Percentiles rank a stretch among this genome's conserved stretches.
These are phyloP conservation scores for Murina feae DNA, from an alignment of 2,113 vertebrate species.

Conservation along the genomic window DNA sequence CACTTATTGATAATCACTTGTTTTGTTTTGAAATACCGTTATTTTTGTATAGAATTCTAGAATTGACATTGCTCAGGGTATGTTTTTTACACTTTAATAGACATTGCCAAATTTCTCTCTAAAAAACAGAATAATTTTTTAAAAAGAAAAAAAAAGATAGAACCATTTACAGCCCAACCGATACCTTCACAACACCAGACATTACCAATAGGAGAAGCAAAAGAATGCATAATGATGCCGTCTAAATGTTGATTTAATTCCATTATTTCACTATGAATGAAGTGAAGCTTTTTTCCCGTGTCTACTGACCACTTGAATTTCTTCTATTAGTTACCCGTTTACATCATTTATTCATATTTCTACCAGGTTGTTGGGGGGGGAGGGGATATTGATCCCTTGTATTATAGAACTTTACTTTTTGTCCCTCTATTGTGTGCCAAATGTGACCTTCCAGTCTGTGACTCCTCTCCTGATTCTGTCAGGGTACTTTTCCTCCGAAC, in stretches of 20 bases:
- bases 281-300: background rate
- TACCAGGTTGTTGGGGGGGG: background rate
- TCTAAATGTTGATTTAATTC: background rate
- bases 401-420: background rate
- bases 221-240: background rate
- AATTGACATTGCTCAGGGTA: background rate
- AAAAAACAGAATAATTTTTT: conserved; percentile 13
- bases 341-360: background rate
- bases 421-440: background rate
- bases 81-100: background rate
- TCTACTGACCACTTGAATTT: background rate
- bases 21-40: background rate
- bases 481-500: background rate
- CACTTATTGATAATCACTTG: background rate
- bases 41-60: background rate
- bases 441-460: background rate
- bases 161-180: background rate
- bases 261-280: background rate
- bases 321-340: background rate
- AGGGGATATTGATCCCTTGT: background rate
- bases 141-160: background rate
- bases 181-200: background rate
- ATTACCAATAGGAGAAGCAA: background rate
- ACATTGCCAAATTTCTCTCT: background rate
- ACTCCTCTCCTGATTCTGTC: background rate